Conservation (phyloP, 2,113 vertebrate species). For the Anser brachyrhynchus region DNA sequence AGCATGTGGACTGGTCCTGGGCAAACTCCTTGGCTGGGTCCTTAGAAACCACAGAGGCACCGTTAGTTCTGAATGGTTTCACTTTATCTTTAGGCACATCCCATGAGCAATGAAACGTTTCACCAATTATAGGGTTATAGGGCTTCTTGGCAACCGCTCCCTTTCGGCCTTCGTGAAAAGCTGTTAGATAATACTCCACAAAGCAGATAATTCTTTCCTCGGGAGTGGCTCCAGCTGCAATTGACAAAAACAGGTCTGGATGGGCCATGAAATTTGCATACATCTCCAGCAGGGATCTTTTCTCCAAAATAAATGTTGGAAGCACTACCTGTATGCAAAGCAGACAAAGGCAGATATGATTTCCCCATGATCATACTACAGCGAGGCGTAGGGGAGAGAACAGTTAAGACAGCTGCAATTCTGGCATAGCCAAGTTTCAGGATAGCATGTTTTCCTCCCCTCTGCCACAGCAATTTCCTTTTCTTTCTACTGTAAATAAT, state of each 20-base stretch:
- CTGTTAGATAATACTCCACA: constrained; percentile 95
- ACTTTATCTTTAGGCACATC: constrained; percentile 89
- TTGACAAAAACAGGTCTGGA: constrained; percentile 92
- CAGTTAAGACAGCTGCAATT: constrained; percentile 1
- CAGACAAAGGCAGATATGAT: constrained; percentile 53
- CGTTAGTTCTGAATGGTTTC: constrained; percentile 75
- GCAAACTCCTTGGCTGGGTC: constrained; percentile 59
- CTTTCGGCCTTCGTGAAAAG: constrained; percentile 96
- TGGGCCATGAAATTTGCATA: constrained; percentile 98
- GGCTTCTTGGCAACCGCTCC: constrained; percentile 96
- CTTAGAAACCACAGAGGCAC: constrained; percentile 56
- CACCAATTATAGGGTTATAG: constrained; percentile 94
- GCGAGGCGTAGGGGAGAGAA: not conserved
- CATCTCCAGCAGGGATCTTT: constrained; percentile 97
- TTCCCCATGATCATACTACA: not conserved
- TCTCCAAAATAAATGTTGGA: constrained; percentile 96
- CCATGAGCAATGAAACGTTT: constrained; percentile 96
- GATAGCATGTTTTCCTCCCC: not conserved
- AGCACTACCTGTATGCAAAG: constrained; percentile 87
- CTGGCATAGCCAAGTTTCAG: not conserved
- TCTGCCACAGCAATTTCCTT: not conserved
- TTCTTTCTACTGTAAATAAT: not conserved
- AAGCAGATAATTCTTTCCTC: constrained; percentile 93
- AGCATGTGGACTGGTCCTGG: constrained; percentile 71
- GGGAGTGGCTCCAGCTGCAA: constrained; percentile 84